These are phyloP conservation scores for Varanus salvator DNA, from an alignment of 2,113 vertebrate genomes.

Conservation along the genomic window DNA sequence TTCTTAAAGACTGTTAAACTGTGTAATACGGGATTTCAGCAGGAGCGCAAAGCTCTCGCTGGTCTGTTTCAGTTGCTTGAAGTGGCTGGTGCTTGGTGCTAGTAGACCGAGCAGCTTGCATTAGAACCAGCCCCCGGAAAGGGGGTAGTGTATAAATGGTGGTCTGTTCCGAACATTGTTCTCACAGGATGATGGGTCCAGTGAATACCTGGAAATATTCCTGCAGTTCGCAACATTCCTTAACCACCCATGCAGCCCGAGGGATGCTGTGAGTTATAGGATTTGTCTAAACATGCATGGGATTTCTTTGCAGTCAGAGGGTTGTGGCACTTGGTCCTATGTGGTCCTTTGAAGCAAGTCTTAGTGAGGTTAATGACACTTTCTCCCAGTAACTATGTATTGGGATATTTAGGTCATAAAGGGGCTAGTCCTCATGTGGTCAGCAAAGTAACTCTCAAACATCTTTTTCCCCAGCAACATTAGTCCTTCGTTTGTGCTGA, in stretches of 20 bases:
- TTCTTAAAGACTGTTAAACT: not conserved
- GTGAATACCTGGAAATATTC: too few relatives aligned
- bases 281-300: not conserved
- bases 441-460: slow-evolving; percentile 22
- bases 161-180: too few relatives aligned
- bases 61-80: not conserved
- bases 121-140: not conserved
- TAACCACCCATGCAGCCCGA: too few relatives aligned
- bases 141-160: too few relatives aligned
- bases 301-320: not conserved
- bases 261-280: too few relatives aligned
- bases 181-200: not conserved
- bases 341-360: not conserved
- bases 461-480: slow-evolving; percentile 87
- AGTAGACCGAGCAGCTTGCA: not conserved
- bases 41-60: not conserved
- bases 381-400: not conserved
- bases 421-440: not conserved
- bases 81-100: not conserved
- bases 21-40: too few relatives aligned
- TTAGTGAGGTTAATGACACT: not conserved
- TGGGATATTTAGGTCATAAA: not conserved
- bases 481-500: slow-evolving; percentile 97
- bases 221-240: too few relatives aligned
- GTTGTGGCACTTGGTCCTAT: too few relatives aligned